phyloP scores from a whole-genome alignment of 2,797 vertebrate species.

The Cryptoblepharus egeriae region DNA sequence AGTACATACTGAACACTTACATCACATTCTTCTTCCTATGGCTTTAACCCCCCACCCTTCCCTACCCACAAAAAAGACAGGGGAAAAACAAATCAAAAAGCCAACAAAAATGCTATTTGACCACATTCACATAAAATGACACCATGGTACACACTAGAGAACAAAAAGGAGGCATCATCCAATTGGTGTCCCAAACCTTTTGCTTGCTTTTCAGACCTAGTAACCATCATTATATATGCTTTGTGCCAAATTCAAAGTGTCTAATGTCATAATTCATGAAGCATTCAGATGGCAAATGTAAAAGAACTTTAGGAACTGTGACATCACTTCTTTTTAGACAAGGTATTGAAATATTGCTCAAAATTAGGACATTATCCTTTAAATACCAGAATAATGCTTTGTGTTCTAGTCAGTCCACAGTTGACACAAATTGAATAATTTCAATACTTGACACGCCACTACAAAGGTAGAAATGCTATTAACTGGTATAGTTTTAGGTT shows the following conservation, averaged over 20 bases:
- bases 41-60: slow-evolving; percentile 84
- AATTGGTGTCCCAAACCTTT: slow-evolving; percentile 79
- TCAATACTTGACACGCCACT: slow-evolving; percentile 42
- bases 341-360: slow-evolving; percentile 66
- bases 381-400: slow-evolving; percentile 38
- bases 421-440: slow-evolving; percentile 55
- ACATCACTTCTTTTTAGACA: slow-evolving; percentile 61
- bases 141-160: slow-evolving; percentile 84
- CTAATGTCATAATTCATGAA: slow-evolving; percentile 59
- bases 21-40: slow-evolving; percentile 90
- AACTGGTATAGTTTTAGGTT: background rate
- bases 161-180: slow-evolving; percentile 81
- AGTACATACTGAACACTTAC: slow-evolving; percentile 85
- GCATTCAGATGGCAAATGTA: slow-evolving; percentile 58
- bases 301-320: slow-evolving; percentile 56
- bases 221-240: slow-evolving; percentile 82
- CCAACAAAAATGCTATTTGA: slow-evolving; percentile 81
- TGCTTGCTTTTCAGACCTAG: slow-evolving; percentile 75
- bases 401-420: slow-evolving; percentile 66
- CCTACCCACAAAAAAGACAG: slow-evolving; percentile 72
- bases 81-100: slow-evolving; percentile 72
- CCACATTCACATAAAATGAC: slow-evolving; percentile 86
- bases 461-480: background rate
- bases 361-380: slow-evolving; percentile 39
- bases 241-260: slow-evolving; percentile 81